Base-by-base conservation (phyloP, 2,888 invertebrate genomes). In the Fragum sueziense region DNA sequence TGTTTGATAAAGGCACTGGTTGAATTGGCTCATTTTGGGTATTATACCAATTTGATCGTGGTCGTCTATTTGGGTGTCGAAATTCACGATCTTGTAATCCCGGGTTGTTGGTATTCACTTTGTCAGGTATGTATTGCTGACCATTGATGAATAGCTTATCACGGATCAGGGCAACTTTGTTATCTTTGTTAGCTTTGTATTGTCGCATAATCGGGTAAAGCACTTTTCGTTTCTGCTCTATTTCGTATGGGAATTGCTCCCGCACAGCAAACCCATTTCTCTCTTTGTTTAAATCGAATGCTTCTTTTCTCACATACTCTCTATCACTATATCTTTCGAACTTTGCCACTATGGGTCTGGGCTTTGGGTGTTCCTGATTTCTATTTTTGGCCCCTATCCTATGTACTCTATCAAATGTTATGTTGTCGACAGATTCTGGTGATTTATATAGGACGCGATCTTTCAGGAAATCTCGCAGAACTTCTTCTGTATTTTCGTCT, bases 141-240 rank as follows among this genome's bases (percentile, higher is more conserved):
- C 25, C 41, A 22, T 67, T 41, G 2, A 67, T 41, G 27, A 25
- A 67, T 41, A 67, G 33, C 17, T 67, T 67, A 41, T 67, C 67
- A 11, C 41, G 14, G 2, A 67, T 17, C 2, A 67, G 25, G 4
- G 7, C 25, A 17, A 67, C 67, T 11, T 67, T 67, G 22, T 67
- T 37, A 1, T 41, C 67, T 62, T 33, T 62, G 2, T 67, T 41
- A 25, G 14, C 22, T 22, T 41, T 37, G 17, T 17, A 14, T 41
- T 67, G 22, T 41, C 37, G n/a, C 41, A 41, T 41, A 11, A 41
- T 25, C 41, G 20, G 41, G 25, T 67, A 67, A 1, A 67, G 6
- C n/a, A 14, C 2, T 27, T 22, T 67, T 25, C 67, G 20, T 41
- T 25, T 67, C 6, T 67, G n/a, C 27, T 67, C 25, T 6, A 67